Evolutionary conservation across 2,888 invertebrate species (phyloP), one percentile per base, ranked within the genome.

Genomic region (Yponomeuta sedellus): DNA sequence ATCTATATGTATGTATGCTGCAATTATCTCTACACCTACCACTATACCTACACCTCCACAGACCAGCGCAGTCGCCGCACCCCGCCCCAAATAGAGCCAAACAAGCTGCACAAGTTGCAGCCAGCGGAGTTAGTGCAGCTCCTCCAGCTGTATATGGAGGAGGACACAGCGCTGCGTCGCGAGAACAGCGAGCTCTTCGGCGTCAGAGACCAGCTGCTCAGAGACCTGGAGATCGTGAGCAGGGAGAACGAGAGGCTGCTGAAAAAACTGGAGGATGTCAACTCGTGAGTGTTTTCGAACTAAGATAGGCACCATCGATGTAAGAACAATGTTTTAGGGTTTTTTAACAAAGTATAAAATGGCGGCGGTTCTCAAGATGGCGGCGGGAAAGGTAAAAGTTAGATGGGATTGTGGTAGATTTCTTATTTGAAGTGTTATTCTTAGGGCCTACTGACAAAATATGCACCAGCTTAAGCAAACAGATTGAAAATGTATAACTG

Each of bases 211-310:
- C 93, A 95, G 70, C 92, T 97, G 69, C 92, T 97, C 70, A 86
- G 97, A 12, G 98, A 98, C 81, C 98, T 98, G 80, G 98, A 98
- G 82, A 83, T 97, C 56, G 94, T 98, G 39, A 97, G 97, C 76
- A 91, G 96, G 66, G 98, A 98, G 84, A 98, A 98, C 77, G 98
- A 98, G 80, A 90, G 96, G 66, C 91, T 98, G 68, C 85, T 97
- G 66, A 96, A 95, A 82, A 97, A 97, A 84, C 86, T 98, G 66
- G 97, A 98, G 82, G 96, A 97, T 84, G 96, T 96, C 67, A 96
- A 96, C 85, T 94, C 94, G 96, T 97, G 89, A 94, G 95, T 94
- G 59, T 59, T 19, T 12, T 20, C 12, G 1, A 57, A 57, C n/a
- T 57, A 57, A 3, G 19, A 20, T 57, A 57, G 16, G n/a, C n/a